Evolutionary conservation across 2,888 invertebrate species (phyloP).

Genomic region (Drosophila helvetica): DNA sequence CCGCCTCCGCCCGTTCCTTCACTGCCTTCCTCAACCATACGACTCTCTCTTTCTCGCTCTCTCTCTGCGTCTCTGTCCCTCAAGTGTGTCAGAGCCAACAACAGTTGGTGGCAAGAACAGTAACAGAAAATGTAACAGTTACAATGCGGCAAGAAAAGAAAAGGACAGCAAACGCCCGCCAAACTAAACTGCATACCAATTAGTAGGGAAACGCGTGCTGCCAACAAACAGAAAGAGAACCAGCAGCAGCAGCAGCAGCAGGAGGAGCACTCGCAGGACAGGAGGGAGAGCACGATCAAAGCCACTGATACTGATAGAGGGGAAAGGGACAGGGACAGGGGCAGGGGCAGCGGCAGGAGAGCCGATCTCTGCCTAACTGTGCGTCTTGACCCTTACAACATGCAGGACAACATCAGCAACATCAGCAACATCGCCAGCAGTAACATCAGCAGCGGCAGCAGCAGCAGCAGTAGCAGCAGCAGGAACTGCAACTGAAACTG

Average conservation of each 20-base stretch:
- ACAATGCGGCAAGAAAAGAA: constrained; percentile 58
- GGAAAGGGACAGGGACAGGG: constrained; percentile 15
- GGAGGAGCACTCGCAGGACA: constrained; percentile 11
- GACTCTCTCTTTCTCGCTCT: neutral
- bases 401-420: constrained; percentile 58
- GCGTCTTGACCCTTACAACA: constrained; percentile 78
- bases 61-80: neutral
- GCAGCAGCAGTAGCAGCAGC: constrained; percentile 43
- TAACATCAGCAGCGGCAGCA: constrained; percentile 46
- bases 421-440: constrained; percentile 42
- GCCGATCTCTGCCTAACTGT: constrained; percentile 73
- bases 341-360: constrained; percentile 19
- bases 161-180: constrained; percentile 69
- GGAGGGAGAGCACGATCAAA: constrained; percentile 70
- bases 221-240: constrained; percentile 55
- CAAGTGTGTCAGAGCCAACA: constrained; percentile 40
- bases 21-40: constrained; percentile 6
- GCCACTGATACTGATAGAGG: constrained; percentile 56
- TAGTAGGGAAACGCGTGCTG: constrained; percentile 82
- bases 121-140: constrained; percentile 62
- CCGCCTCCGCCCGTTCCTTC: neutral
- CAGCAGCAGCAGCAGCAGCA: constrained; percentile 46
- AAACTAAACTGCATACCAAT: constrained; percentile 82
- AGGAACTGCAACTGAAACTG: constrained; percentile 45
- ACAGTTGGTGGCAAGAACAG: constrained; percentile 69